Percentiles rank a stretch among this genome's conserved stretches.
Evolutionary conservation across 2,888 invertebrate genomes (phyloP).

Genomic region (Drosophila rellima): DNA sequence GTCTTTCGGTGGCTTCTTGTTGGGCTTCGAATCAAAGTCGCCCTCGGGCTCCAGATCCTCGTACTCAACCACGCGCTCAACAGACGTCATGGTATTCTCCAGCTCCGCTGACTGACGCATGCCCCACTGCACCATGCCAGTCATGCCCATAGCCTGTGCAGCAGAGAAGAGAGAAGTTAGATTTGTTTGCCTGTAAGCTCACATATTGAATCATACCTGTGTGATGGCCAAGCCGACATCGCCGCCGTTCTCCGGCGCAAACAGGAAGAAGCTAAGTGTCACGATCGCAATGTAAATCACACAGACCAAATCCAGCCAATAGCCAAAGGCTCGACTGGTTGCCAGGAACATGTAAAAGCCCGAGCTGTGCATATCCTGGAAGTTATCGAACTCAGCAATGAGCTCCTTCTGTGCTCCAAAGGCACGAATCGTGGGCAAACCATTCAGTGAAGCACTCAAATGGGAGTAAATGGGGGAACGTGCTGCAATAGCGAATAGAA

Average conservation of each 20-base stretch:
- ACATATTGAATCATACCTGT: slow-evolving; percentile 29
- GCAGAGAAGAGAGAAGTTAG: neutral
- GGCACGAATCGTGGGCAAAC: slow-evolving; percentile 96
- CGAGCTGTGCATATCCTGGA: slow-evolving; percentile 94
- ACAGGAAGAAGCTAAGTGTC: slow-evolving; percentile 93
- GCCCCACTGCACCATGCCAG: slow-evolving; percentile 91
- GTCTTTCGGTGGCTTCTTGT: slow-evolving; percentile 88
- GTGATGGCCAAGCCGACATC: slow-evolving; percentile 93
- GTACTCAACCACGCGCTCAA: slow-evolving; percentile 93
- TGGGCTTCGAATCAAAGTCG: slow-evolving; percentile 89
- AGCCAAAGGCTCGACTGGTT: slow-evolving; percentile 96
- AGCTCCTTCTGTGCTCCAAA: slow-evolving; percentile 93
- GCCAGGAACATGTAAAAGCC: slow-evolving; percentile 97
- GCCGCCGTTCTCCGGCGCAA: slow-evolving; percentile 89
- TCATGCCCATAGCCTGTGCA: slow-evolving; percentile 92
- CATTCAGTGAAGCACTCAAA: slow-evolving; percentile 94
- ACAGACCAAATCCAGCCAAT: slow-evolving; percentile 96
- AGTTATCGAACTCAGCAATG: slow-evolving; percentile 92
- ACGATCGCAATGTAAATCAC: slow-evolving; percentile 94
- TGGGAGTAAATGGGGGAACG: slow-evolving; percentile 98
- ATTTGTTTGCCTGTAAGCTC: fast-evolving
- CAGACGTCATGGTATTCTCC: slow-evolving; percentile 95
- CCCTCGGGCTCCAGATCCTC: slow-evolving; percentile 86
- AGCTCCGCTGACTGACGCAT: slow-evolving; percentile 96
- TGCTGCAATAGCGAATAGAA: slow-evolving; percentile 86